These are phyloP conservation scores for Ursus arctos DNA, from an alignment of 2,113 vertebrate species.

Conservation along the genomic window DNA sequence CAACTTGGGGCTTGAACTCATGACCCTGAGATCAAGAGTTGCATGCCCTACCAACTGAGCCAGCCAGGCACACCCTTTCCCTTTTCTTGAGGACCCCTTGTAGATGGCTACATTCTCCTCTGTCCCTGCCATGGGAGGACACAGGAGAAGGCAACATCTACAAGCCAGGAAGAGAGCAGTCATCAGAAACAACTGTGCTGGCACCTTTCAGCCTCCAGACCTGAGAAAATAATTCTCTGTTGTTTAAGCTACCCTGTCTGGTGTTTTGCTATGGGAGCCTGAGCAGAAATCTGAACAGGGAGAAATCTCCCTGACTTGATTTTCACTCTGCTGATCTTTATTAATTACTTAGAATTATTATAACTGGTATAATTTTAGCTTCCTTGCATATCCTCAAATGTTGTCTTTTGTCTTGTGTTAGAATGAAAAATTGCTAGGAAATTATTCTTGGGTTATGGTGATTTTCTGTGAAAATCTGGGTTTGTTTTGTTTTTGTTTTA, in stretches of 20 bases:
- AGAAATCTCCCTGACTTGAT: neutral
- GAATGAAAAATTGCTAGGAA: neutral
- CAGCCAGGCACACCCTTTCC: neutral
- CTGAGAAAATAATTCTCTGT: neutral
- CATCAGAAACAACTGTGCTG: neutral
- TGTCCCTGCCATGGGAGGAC: neutral
- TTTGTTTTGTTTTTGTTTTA: neutral
- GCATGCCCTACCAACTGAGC: neutral
- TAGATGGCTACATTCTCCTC: neutral
- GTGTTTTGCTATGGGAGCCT: neutral
- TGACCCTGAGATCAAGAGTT: neutral
- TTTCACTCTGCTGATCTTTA: neutral
- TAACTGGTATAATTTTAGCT: neutral
- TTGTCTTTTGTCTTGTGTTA: neutral
- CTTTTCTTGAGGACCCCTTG: neutral
- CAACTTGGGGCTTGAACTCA: neutral
- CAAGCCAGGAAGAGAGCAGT: neutral
- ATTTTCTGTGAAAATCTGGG: neutral
- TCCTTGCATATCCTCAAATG: neutral
- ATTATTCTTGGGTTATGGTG: neutral
- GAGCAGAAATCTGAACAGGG: neutral
- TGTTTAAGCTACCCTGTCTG: neutral
- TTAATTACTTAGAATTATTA: neutral
- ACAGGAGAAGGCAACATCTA: neutral
- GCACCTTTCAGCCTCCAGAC: neutral